Evolutionary conservation across 1,140 invertebrate genomes (phyloP).

Genomic region (Galleria mellonella): DNA sequence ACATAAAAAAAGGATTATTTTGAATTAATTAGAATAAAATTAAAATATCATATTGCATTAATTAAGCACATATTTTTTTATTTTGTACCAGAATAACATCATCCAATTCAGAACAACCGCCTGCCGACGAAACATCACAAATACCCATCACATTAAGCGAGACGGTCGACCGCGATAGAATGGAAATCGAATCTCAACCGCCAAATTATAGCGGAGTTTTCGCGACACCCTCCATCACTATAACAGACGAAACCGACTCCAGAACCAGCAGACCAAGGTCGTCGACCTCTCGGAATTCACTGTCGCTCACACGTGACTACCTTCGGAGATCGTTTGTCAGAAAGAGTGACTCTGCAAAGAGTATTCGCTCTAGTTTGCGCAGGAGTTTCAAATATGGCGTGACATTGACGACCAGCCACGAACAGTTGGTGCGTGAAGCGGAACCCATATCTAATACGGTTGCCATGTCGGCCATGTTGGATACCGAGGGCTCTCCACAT

Average conservation of each 20-base stretch:
- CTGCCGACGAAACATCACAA: slow-evolving; percentile 31
- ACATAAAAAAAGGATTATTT: no score
- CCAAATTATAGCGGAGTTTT: slow-evolving; percentile 35
- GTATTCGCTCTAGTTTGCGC: slow-evolving; percentile 53
- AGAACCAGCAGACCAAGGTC: slow-evolving; percentile 15
- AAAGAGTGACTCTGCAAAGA: slow-evolving; percentile 57
- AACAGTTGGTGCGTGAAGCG: slow-evolving; percentile 50
- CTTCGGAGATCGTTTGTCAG: slow-evolving; percentile 53
- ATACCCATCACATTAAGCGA: slow-evolving; percentile 64
- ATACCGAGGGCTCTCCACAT: slow-evolving; percentile 14
- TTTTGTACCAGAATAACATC: slow-evolving; percentile 41
- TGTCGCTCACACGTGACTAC: slow-evolving; percentile 46
- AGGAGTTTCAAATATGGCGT: slow-evolving; percentile 57
- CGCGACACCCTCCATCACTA: slow-evolving; percentile 26
- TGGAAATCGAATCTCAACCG: slow-evolving; percentile 22
- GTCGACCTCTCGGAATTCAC: slow-evolving; percentile 34
- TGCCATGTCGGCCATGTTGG: slow-evolving; percentile 45
- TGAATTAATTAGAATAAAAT: no score
- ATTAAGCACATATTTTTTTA: no score
- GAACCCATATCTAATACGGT: slow-evolving; percentile 64
- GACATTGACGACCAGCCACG: slow-evolving; percentile 47
- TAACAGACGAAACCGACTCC: slow-evolving; percentile 39
- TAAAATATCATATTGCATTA: no score
- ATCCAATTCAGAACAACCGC: slow-evolving; percentile 23
- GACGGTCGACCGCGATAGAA: slow-evolving; percentile 38